Base-by-base conservation (phyloP, 2,797 vertebrate genomes). In the Pangasius djambal region DNA sequence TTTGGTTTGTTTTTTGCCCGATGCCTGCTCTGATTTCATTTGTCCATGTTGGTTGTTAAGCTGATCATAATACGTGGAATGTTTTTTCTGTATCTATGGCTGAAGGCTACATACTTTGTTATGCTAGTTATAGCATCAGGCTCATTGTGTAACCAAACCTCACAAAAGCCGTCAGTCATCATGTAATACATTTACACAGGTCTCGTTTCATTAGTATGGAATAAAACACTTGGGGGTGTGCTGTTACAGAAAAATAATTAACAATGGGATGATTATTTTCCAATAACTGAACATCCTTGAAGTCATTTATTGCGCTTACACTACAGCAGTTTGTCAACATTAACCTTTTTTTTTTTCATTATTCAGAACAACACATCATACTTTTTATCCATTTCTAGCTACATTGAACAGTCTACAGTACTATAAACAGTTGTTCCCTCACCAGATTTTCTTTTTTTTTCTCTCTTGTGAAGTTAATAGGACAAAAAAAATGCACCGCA, bases 51-150 rank as follows among this genome's bases (percentile, higher is more conserved):
- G 22, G 31, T 44, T 77, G 79, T 75, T 82, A 55, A 34, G 50
- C 83, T 79, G 25, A 83, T 85, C 25, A 67, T 85, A 67, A 67
- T 44, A 25, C 40, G 34, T 67, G 82, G 87, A 88, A 65, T 25
- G 78, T 85, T 18, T 57, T 48, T 31, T 69, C 28, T 20, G 67
- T 74, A 83, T 57, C 67, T 75, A 50, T 72, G 78, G 65, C 78
- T 82, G 10, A 40, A 48, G 78, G 78, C 57, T 88, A 82, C 10
- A 37, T 20, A 13, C 20, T 34, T 37, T 44, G 16, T 13, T 67
- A 22, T 83, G 15, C 25, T 88, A 63, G 34, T 83, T 44, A 59
- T 34, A 9, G 37, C 31, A 2, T 78, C 70, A 37, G 57, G 9
- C 44, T 50, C 25, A 40, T n/a, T 67, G 13, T 44, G 57, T 31